Evolutionary conservation across 2,113 vertebrate genomes (phyloP).

Genomic region (Tachysurus fulvidraco): DNA sequence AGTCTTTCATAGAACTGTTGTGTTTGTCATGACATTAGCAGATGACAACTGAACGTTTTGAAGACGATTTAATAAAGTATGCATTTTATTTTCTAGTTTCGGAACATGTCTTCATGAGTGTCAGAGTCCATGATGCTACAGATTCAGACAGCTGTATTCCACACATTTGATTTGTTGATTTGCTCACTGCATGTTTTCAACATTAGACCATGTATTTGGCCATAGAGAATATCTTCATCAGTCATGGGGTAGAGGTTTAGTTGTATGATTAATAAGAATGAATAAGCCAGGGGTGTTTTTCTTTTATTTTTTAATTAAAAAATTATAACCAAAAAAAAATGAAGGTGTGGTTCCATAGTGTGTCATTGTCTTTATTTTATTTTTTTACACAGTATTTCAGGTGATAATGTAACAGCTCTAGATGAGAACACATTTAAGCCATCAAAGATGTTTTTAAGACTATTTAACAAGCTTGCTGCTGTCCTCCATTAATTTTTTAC

Average conservation of each 20-base stretch:
- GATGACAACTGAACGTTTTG: neutral
- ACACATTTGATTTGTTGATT: neutral
- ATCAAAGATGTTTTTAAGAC: neutral
- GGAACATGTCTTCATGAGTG: neutral
- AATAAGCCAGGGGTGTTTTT: neutral
- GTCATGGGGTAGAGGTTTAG: neutral
- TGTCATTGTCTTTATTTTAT: neutral
- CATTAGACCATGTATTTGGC: neutral
- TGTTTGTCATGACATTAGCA: neutral
- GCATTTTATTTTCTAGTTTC: neutral
- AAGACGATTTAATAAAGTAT: neutral
- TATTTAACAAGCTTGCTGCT: neutral
- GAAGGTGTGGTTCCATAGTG: neutral
- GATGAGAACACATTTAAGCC: neutral
- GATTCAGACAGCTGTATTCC: neutral
- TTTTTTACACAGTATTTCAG: neutral
- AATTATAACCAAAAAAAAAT: too few relatives aligned
- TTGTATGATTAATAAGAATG: neutral
- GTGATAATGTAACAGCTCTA: neutral
- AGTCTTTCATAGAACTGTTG: neutral
- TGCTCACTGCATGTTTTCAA: neutral
- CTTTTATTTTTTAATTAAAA: neutral
- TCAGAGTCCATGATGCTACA: neutral
- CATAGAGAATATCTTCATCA: neutral
- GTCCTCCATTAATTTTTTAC: slow-evolving; percentile 15